Evolutionary conservation across 2,113 vertebrate species (phyloP), one percentile per base, ranked within the genome.

Genomic region (Loxodonta africana): DNA sequence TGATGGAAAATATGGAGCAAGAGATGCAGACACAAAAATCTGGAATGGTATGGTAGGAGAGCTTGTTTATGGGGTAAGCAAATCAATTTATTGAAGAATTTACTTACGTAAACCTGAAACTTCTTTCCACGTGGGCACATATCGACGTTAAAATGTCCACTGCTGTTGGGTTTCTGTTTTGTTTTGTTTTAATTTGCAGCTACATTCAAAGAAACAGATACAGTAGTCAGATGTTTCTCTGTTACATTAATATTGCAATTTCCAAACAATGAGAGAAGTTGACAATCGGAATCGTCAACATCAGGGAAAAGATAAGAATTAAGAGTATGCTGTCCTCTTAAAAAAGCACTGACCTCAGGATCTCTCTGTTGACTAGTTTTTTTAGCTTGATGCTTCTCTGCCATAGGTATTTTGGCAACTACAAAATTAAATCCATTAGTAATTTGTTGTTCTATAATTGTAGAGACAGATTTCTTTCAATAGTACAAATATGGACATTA

Each of bases 21-120:
- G 99, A 98, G 99, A 99, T 98, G 99, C 99, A 97, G 99, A 99
- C 98, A 99, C 99, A 90, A 99, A 99, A 99, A 99, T 99, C 98
- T 99, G 99, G 99, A 99, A 99, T 97, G 99, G 99, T 98, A 99
- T 99, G 99, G 99, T 99, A 91, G 99, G 99, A 98, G 99, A 99
- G 98, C 99, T 99, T 98, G 99, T 99, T 88, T 99, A 99, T 95
- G 99, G 99, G 99, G 99, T 99, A 99, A 99, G 99, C 98, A 98
- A 98, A 98, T 46, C n/a, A 57, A 98, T 96, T 98, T 98, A 98
- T 98, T 97, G 97, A 98, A 97, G 96, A 98, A 95, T 98, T 97
- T 96, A 93, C 97, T 97, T 90, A 63, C 9, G 48, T 84, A 37
- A 91, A 26, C 60, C 62, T 88, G 71, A 78, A 96, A 37, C 30